Percentiles rank a stretch among this genome's conserved stretches.
Conservation (phyloP, 2,888 invertebrate genomes). For the Aphodius granarius region DNA sequence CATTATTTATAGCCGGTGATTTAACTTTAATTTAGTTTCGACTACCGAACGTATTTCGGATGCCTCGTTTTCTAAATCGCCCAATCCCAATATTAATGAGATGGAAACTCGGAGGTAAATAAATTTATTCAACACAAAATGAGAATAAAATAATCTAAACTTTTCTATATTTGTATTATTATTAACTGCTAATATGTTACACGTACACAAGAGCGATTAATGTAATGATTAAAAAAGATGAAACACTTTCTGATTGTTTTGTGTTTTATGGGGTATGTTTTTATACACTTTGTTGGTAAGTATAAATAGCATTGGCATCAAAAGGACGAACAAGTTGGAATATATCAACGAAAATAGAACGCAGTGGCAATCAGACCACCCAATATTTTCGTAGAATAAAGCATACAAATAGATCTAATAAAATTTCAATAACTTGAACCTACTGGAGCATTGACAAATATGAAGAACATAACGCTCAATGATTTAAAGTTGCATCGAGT, state of each 20-base stretch:
- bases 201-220: no score
- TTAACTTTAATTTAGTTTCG: not conserved
- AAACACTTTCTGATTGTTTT: no score
- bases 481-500: not conserved
- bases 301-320: not conserved
- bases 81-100: not conserved
- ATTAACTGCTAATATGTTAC: no score
- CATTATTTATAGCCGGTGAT: not conserved
- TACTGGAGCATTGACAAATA: not conserved
- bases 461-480: not conserved
- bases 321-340: not conserved
- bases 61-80: not conserved
- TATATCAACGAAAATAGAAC: not conserved
- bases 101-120: not conserved
- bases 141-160: not conserved
- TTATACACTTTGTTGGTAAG: no score
- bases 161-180: not conserved
- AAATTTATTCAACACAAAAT: not conserved
- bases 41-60: no score
- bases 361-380: not conserved
- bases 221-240: no score
- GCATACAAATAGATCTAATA: not conserved
- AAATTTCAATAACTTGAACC: not conserved
- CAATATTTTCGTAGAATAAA: not conserved
- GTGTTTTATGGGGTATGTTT: no score